Percentiles rank a stretch among this genome's conserved stretches.
These are phyloP conservation scores for Alauda arvensis DNA, from an alignment of 2,797 vertebrate species.

Conservation along the genomic window DNA sequence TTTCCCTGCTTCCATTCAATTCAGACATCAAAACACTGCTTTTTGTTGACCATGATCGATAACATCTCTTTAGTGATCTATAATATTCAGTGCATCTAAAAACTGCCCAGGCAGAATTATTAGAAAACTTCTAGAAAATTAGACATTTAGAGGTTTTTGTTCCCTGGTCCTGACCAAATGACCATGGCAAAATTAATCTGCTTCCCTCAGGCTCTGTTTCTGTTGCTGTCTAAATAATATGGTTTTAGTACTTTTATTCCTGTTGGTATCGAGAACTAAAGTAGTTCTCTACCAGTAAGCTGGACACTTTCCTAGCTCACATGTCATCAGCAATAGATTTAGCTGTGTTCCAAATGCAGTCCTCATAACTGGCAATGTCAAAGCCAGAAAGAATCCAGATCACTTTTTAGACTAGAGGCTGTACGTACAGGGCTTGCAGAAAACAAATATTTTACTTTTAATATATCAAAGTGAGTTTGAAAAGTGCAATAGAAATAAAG, in stretches of 20 bases:
- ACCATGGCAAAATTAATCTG: background rate
- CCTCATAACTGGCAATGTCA: conserved; percentile 19
- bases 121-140: background rate
- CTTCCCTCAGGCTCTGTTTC: background rate
- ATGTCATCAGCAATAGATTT: background rate
- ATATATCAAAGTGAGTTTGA: background rate
- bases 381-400: conserved; percentile 38
- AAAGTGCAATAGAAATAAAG: conserved; percentile 1
- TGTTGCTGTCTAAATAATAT: background rate
- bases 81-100: background rate
- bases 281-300: background rate
- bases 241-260: background rate
- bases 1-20: background rate
- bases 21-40: background rate
- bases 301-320: conserved; percentile 21
- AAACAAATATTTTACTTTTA: background rate
- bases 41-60: background rate
- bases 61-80: background rate
- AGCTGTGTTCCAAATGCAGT: conserved; percentile 18
- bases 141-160: background rate
- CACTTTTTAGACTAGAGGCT: background rate
- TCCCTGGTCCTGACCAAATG: background rate
- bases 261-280: conserved; percentile 11
- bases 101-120: background rate
- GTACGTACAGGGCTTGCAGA: background rate